Base-by-base conservation (phyloP, 2,888 invertebrate species). In the Rambutsinella grinnellia region DNA sequence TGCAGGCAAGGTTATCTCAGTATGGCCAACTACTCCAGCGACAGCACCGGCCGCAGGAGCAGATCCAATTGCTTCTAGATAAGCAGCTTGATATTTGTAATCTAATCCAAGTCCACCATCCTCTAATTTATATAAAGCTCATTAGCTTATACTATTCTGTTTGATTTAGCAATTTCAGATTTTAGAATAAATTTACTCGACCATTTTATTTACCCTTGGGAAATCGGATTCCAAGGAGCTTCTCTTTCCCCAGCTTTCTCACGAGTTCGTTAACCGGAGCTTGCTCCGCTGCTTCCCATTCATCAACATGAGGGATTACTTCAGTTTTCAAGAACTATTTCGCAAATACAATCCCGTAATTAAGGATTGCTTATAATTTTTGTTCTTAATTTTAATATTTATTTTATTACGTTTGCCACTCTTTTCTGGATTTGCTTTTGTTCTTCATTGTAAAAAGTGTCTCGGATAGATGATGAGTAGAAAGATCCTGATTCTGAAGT, bases 1-100 rank as follows among this genome's bases (percentile, higher is more conserved):
- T 8, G 89, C 89, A n/a, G 89, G 89, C 17, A 89, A 88, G 13
- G 89, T 87, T 88, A 89, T 89, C 82, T 89, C 89, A 2, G 88
- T 89, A 84, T 90, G 89, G 6, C 88, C 85, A 2, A 87, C 87
- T 86, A 89, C 87, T 0, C 88, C 88, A 87, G 88, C 89, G n/a
- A 88, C 88, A 62, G 89, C 85, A 5, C 87, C 88, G 1, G 8
- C 88, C 88, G 85, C 89, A 88, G 79, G 86, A 58, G 89, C 87
- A 61, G 83, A 80, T 2, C 89, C 89, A 60, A 89, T 81, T 78
- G 88, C 88, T 83, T 90, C 90, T 3, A 80, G 61, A 62, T 76
- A 78, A 6, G 90, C 89, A 8, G 89, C 84, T 65, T 86, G 87
- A 85, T 88, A 90, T 23, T 88, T 87, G 84, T 87, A 90, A 84